phyloP scores from a whole-genome alignment of 2,113 vertebrate genomes.

The Rafetus swinhoei region DNA sequence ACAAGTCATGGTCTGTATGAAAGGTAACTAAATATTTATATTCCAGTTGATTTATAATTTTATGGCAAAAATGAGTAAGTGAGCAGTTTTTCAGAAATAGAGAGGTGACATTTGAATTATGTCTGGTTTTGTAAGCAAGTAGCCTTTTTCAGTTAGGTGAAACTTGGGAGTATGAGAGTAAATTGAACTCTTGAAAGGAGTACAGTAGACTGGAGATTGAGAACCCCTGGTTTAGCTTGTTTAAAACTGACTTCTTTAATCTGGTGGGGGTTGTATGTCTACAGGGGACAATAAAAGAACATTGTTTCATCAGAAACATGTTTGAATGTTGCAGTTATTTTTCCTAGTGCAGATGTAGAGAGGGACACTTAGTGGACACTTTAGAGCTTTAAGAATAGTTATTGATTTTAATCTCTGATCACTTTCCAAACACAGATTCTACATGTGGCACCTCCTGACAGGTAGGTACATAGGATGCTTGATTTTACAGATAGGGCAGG shows the following conservation, averaged over 20 bases:
- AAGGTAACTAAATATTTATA: too few relatives aligned
- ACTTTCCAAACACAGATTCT: background rate
- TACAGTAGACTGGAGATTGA: background rate
- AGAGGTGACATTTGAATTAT: too few relatives aligned
- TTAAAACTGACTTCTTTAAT: background rate
- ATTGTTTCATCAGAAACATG: fast-evolving
- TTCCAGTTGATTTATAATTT: too few relatives aligned
- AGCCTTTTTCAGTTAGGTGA: too few relatives aligned
- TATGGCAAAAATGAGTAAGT: too few relatives aligned
- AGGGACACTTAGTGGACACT: background rate
- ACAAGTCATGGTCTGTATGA: too few relatives aligned
- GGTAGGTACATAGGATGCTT: background rate
- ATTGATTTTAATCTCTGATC: background rate
- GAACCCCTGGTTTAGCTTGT: background rate
- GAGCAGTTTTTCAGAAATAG: too few relatives aligned
- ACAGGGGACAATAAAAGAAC: background rate
- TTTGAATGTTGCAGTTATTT: background rate
- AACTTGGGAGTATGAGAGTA: too few relatives aligned
- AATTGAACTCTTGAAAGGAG: too few relatives aligned
- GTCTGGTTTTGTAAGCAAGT: too few relatives aligned
- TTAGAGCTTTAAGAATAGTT: background rate
- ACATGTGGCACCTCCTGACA: fast-evolving
- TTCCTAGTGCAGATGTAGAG: background rate
- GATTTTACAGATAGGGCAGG: background rate
- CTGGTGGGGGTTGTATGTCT: background rate